Evolutionary conservation across 2,113 vertebrate genomes (phyloP), one percentile per base, ranked within the genome.

Genomic region (Hoplias malabaricus): DNA sequence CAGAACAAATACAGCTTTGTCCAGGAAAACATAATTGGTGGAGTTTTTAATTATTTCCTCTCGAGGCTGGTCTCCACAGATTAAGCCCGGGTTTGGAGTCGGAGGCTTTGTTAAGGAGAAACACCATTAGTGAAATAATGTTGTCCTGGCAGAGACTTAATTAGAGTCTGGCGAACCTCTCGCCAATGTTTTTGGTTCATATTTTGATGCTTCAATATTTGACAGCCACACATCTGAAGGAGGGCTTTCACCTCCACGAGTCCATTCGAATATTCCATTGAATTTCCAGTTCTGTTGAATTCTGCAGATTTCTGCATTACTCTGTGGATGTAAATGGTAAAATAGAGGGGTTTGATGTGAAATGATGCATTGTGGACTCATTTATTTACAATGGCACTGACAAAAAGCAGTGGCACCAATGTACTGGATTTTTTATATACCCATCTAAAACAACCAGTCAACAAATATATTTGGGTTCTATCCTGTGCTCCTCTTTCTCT

Each of bases 1-100:
- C 33, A 10, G 33, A 63, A 63, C 59, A 63, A 63, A 63, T 36
- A 63, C 59, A 21, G 59, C 59, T 63, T 63, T 63, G 59, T 36
- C 36, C 19, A n/a, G 31, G n/a, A 34, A 61, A 63, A 34, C 31
- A 63, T 63, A 63, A 63, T 63, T 63, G 59, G 59, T 62, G 10
- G 31, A 62, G 57, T 31, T 63, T 63, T 63, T 63, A 63, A 63
- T 63, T 63, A 16, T 36, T 9, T n/a, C 10, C 1, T 10, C 16
- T 36, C 16, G 9, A 4, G 16, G 33, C 59, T 63, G 59, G 59
- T 19, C 31, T 21, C n/a, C 33, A 36, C 31, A 21, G 57, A 62
- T 63, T 63, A 63, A 63, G 33, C 19, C n/a, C 9, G n/a, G 59
- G 19, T 34, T 63, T 36, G 59, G 59, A 63, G 59, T 63, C 33